Conservation (phyloP, 2,113 vertebrate species). For the Grammomys surdaster region DNA sequence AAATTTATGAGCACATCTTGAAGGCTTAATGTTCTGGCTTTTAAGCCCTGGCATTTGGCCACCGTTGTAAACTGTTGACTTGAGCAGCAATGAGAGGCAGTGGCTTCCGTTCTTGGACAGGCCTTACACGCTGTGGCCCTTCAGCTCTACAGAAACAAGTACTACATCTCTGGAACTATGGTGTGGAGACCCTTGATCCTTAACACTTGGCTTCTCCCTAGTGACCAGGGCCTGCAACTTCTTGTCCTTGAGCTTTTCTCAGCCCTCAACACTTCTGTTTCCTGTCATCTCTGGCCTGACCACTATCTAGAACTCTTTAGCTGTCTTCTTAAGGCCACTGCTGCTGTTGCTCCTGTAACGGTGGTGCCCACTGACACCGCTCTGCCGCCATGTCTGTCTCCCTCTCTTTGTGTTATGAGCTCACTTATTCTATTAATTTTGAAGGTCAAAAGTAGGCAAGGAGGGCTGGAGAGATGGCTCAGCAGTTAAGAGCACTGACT, state of each 20-base stretch:
- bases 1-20: neutral
- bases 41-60: neutral
- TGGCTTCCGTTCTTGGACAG: neutral
- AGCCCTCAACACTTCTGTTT: neutral
- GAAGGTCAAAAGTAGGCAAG: neutral
- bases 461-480: neutral
- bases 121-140: no score
- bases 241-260: no score
- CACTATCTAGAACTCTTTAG: neutral
- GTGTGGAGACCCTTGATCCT: neutral
- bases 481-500: no score
- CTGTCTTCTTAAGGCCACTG: neutral
- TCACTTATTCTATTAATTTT: neutral
- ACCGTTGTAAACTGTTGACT: no score
- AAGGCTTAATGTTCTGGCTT: neutral
- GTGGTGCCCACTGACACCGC: neutral
- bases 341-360: no score
- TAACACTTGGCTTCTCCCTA: neutral
- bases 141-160: no score
- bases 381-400: neutral
- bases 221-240: neutral
- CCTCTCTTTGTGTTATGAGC: neutral
- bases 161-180: no score
- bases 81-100: neutral
- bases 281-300: neutral